Percentiles rank a stretch among this genome's conserved stretches.
Evolutionary conservation across 1,140 invertebrate species (phyloP).

Genomic region (Anoplolepis gracilipes): DNA sequence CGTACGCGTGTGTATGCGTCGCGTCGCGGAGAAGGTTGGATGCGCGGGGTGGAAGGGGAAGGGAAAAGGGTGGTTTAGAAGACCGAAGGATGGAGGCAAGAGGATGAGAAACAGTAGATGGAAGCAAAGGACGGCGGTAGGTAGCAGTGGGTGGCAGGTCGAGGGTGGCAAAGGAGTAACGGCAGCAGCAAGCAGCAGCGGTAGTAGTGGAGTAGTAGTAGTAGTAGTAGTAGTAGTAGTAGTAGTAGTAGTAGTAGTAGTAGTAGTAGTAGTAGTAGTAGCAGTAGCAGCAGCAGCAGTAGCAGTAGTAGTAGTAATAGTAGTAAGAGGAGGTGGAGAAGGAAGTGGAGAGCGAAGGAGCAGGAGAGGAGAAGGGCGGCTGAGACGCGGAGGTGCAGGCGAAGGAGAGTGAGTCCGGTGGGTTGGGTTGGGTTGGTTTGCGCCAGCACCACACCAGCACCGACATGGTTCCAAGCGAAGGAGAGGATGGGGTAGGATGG

Average conservation of each 20-base stretch:
- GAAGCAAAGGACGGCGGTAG: constrained; percentile 70
- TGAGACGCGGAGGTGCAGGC: constrained; percentile 78
- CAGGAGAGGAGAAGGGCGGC: constrained; percentile 65
- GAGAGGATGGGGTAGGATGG: constrained; percentile 82
- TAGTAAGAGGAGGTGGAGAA: constrained; percentile 64
- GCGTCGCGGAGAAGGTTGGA: constrained; percentile 72
- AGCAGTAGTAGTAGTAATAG: constrained; percentile 59
- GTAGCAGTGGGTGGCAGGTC: constrained; percentile 73
- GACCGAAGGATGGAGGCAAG: constrained; percentile 67
- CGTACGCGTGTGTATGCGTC: constrained; percentile 64
- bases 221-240: background rate
- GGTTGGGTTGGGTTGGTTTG: constrained; percentile 81
- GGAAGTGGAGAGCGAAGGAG: constrained; percentile 62
- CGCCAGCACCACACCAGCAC: constrained; percentile 79
- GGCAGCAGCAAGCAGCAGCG: constrained; percentile 42
- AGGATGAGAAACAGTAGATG: constrained; percentile 69
- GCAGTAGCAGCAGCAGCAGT: constrained; percentile 62
- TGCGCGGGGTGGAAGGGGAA: constrained; percentile 29
- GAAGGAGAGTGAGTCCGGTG: constrained; percentile 76
- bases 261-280: constrained; percentile 65
- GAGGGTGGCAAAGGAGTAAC: constrained; percentile 69
- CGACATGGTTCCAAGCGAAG: constrained; percentile 79
- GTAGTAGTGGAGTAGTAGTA: constrained; percentile 12
- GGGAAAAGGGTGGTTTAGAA: constrained; percentile 61
- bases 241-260: background rate